Conservation (phyloP, 2,888 invertebrate genomes). For the Drosophila demipolita region DNA sequence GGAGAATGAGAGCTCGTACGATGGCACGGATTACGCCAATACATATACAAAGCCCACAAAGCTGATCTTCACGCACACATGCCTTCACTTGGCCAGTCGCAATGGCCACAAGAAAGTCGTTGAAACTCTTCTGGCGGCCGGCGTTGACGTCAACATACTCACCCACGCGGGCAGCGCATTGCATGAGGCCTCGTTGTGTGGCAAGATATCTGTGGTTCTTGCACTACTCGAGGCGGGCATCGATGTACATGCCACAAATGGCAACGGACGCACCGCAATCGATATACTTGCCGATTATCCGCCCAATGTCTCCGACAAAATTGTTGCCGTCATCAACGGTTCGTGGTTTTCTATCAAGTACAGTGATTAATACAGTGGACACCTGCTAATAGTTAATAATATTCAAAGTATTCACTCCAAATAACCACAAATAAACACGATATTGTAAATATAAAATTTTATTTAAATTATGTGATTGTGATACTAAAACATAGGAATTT, state of each 20-base stretch:
- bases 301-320: constrained; percentile 93
- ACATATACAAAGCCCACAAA: constrained; percentile 69
- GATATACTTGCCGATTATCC: constrained; percentile 94
- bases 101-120: constrained; percentile 96
- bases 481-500: neutral
- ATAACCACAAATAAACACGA: neutral
- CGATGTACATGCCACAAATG: constrained; percentile 91
- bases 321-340: constrained; percentile 91
- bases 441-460: neutral
- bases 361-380: neutral
- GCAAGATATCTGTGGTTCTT: constrained; percentile 94
- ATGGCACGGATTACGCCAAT: constrained; percentile 38
- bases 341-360: constrained; percentile 27
- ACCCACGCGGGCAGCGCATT: constrained; percentile 95
- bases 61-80: constrained; percentile 89
- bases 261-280: constrained; percentile 92
- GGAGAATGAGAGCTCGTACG: constrained; percentile 25
- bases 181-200: constrained; percentile 96
- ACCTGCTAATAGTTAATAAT: too few relatives aligned
- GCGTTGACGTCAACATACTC: constrained; percentile 94
- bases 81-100: constrained; percentile 95
- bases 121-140: constrained; percentile 92
- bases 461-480: neutral
- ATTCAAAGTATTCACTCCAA: neutral
- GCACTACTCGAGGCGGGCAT: constrained; percentile 92